A percentile compares a stretch with the other conserved stretches of the same genome.
These are phyloP conservation scores for Spicauda simplicius DNA, from an alignment of 2,888 invertebrate genomes.

Conservation along the genomic window DNA sequence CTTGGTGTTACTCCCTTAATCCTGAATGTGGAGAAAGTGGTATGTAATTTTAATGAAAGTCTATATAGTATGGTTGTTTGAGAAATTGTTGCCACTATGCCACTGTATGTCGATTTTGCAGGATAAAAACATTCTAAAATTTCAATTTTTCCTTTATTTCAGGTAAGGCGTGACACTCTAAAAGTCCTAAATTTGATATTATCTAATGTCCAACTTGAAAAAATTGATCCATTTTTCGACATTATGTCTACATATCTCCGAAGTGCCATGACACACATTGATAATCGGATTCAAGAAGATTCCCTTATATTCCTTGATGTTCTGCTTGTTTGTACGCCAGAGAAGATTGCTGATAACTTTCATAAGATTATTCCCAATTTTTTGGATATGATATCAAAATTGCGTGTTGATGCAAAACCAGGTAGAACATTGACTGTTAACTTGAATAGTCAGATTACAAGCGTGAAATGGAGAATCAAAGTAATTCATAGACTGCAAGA, in stretches of 20 bases:
- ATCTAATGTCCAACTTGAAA: slow-evolving; percentile 67
- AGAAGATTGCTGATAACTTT: slow-evolving; percentile 87
- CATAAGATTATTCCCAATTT: slow-evolving; percentile 91
- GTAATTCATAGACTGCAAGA: slow-evolving; percentile 89
- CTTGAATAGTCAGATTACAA: slow-evolving; percentile 89
- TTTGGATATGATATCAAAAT: slow-evolving; percentile 92
- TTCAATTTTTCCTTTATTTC: slow-evolving; percentile 45
- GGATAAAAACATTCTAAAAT: too few species aligned
- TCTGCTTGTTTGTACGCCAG: slow-evolving; percentile 88
- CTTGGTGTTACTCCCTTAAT: slow-evolving; percentile 88
- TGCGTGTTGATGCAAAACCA: slow-evolving; percentile 86
- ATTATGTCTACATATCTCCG: slow-evolving; percentile 91
- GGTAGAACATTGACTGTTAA: slow-evolving; percentile 88
- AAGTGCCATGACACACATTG: slow-evolving; percentile 96
- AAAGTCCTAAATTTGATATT: slow-evolving; percentile 83
- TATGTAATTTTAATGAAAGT: slow-evolving; percentile 50
- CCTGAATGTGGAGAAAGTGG: slow-evolving; percentile 88
- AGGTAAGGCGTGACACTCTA: slow-evolving; percentile 84
- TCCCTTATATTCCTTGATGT: slow-evolving; percentile 91
- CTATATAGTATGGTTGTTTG: too few species aligned
- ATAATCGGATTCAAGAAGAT: slow-evolving; percentile 92
- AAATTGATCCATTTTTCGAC: slow-evolving; percentile 90
- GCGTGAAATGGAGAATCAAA: slow-evolving; percentile 91
- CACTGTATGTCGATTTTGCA: too few species aligned
- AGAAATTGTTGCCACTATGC: too few species aligned